Percentiles rank a stretch among this genome's conserved stretches.
phyloP scores from a whole-genome alignment of 1,140 invertebrate species.

The Nilaparvata lugens region DNA sequence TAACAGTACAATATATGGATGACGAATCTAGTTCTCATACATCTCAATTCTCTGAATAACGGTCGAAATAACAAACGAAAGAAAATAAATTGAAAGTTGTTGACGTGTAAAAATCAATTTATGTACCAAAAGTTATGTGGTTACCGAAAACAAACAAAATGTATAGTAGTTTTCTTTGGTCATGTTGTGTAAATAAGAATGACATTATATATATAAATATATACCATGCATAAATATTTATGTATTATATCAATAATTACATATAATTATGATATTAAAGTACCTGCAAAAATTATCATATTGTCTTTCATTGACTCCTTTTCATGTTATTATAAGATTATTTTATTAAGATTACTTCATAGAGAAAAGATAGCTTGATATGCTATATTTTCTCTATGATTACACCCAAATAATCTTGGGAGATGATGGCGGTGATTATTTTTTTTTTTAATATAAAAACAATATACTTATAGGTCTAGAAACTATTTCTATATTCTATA shows the following conservation, averaged over 20 bases:
- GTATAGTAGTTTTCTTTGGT: conserved; percentile 18
- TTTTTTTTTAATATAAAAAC: too few relatives aligned
- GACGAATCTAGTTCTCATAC: conserved; percentile 1
- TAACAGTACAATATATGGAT: conserved; percentile 4
- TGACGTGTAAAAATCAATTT: too few relatives aligned
- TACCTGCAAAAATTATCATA: conserved; percentile 23
- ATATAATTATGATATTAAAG: conserved; percentile 23
- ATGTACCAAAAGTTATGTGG: conserved; percentile 24
- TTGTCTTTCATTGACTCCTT: neutral
- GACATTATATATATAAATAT: conserved; percentile 21
- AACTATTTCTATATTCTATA: too few relatives aligned
- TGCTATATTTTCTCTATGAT: too few relatives aligned
- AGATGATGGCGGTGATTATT: too few relatives aligned
- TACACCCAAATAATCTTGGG: too few relatives aligned
- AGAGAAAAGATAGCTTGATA: too few relatives aligned
- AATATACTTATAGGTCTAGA: too few relatives aligned
- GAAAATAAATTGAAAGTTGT: conserved; percentile 13
- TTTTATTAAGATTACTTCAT: too few relatives aligned
- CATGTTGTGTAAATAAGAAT: neutral
- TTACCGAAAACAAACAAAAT: conserved; percentile 21
- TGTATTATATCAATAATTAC: conserved; percentile 22
- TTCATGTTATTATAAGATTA: too few relatives aligned
- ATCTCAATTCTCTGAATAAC: conserved; percentile 8
- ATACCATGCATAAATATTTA: conserved; percentile 18
- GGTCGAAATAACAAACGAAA: conserved; percentile 6